phyloP scores from a whole-genome alignment of 2,888 invertebrate genomes.

The Tetranychus truncatus region DNA sequence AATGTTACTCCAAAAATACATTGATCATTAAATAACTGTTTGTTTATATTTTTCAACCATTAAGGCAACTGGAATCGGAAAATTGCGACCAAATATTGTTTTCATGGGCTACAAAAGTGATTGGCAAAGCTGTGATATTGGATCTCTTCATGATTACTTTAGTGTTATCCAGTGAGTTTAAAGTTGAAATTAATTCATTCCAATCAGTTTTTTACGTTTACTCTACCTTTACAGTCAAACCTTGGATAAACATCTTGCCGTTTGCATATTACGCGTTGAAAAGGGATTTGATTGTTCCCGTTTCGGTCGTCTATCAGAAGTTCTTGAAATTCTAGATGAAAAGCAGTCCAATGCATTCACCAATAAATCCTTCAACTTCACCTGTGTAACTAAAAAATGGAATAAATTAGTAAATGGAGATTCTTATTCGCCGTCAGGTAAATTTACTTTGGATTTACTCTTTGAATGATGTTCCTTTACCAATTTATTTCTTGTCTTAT shows the following conservation, averaged over 20 bases:
- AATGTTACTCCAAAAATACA: not conserved
- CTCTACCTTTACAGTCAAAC: not conserved
- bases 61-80: slow-evolving; percentile 60
- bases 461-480: not conserved
- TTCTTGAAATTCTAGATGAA: not conserved
- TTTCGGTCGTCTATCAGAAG: not conserved
- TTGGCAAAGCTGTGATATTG: slow-evolving; percentile 61
- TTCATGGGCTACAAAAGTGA: slow-evolving; percentile 84
- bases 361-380: not conserved
- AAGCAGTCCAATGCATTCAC: not conserved
- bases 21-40: not conserved
- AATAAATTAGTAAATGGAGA: not conserved
- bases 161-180: slow-evolving; percentile 92
- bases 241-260: not conserved
- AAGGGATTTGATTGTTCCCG: slow-evolving; percentile 1
- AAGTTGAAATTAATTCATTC: too few species aligned
- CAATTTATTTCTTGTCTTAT: not conserved
- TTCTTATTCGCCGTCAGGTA: not conserved
- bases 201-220: too few species aligned
- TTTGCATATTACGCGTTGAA: not conserved
- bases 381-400: not conserved
- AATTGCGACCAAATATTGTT: slow-evolving; percentile 78
- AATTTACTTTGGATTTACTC: not conserved
- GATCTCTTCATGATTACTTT: slow-evolving; percentile 69
- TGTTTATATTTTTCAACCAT: slow-evolving; percentile 6